These are phyloP conservation scores for Amphiduros pacificus DNA, from an alignment of 2,888 invertebrate species.

Conservation along the genomic window DNA sequence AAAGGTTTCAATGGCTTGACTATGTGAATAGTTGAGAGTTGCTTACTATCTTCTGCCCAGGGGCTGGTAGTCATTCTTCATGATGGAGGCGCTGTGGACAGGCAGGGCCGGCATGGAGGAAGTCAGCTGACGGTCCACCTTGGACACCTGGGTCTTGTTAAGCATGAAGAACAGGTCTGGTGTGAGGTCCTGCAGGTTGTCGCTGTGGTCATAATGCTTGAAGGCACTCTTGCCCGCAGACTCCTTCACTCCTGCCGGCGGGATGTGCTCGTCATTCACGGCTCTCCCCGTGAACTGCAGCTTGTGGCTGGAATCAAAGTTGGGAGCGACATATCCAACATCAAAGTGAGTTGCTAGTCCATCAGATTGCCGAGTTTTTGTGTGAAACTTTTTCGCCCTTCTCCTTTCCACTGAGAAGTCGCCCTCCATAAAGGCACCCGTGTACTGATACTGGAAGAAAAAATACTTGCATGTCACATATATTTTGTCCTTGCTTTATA, in stretches of 20 bases:
- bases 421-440: slow-evolving; percentile 35
- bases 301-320: not conserved
- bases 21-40: no score
- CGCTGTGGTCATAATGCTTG: slow-evolving; percentile 37
- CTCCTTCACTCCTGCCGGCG: slow-evolving; percentile 41
- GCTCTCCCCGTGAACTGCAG: slow-evolving; percentile 35
- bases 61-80: slow-evolving; percentile 44
- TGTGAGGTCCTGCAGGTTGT: slow-evolving; percentile 39
- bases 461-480: no score
- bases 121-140: slow-evolving; percentile 11
- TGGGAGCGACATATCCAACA: slow-evolving; percentile 26
- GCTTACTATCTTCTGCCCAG: slow-evolving; percentile 24
- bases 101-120: slow-evolving; percentile 20
- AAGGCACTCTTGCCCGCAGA: slow-evolving; percentile 35
- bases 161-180: slow-evolving; percentile 30
- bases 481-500: no score
- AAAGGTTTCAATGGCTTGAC: no score
- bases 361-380: slow-evolving; percentile 13
- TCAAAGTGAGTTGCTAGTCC: slow-evolving; percentile 39
- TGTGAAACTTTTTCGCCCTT: slow-evolving; percentile 8
- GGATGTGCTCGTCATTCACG: slow-evolving; percentile 31
- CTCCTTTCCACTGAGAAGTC: slow-evolving; percentile 31
- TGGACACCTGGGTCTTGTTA: slow-evolving; percentile 36
- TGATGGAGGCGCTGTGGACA: slow-evolving; percentile 38
- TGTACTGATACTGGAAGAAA: slow-evolving; percentile 39